A percentile compares a stretch with the other conserved stretches of the same genome.
phyloP scores from a whole-genome alignment of 1,140 invertebrate genomes.

The Cherax destructor region DNA sequence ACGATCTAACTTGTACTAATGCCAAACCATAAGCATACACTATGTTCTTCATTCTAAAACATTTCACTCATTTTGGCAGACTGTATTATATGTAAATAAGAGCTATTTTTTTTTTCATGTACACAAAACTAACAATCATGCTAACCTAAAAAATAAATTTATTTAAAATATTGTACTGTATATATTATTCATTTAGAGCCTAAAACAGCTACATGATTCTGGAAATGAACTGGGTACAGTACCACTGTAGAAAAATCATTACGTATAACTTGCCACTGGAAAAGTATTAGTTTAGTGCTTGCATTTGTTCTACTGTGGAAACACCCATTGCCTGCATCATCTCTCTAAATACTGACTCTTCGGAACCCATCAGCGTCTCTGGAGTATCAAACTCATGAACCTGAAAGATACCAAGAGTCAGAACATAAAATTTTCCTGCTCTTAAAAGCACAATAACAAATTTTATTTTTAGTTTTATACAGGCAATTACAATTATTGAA shows the following conservation, averaged over 20 bases:
- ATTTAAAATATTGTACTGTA: neutral
- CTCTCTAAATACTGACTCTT: slow-evolving; percentile 60
- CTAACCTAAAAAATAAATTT: neutral
- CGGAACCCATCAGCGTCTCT: slow-evolving; percentile 27
- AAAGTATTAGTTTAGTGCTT: slow-evolving; percentile 40
- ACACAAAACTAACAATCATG: too few species aligned
- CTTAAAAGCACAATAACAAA: neutral
- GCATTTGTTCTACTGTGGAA: slow-evolving; percentile 51
- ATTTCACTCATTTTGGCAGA: too few species aligned
- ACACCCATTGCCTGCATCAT: slow-evolving; percentile 67
- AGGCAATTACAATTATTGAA: too few species aligned
- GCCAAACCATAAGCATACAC: too few species aligned
- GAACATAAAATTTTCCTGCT: neutral
- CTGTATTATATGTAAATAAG: too few species aligned
- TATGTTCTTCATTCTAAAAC: too few species aligned
- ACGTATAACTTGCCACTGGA: neutral
- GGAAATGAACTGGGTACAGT: neutral
- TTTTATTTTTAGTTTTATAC: neutral
- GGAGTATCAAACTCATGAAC: slow-evolving; percentile 58
- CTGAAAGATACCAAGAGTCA: slow-evolving; percentile 1
- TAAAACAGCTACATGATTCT: neutral
- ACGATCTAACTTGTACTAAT: too few species aligned
- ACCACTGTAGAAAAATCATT: neutral
- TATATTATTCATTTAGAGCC: neutral
- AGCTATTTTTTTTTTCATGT: too few species aligned